Percentiles rank a stretch among this genome's conserved stretches.
These are phyloP conservation scores for Trissolcus basalis DNA, from an alignment of 1,140 invertebrate genomes.

Conservation along the genomic window DNA sequence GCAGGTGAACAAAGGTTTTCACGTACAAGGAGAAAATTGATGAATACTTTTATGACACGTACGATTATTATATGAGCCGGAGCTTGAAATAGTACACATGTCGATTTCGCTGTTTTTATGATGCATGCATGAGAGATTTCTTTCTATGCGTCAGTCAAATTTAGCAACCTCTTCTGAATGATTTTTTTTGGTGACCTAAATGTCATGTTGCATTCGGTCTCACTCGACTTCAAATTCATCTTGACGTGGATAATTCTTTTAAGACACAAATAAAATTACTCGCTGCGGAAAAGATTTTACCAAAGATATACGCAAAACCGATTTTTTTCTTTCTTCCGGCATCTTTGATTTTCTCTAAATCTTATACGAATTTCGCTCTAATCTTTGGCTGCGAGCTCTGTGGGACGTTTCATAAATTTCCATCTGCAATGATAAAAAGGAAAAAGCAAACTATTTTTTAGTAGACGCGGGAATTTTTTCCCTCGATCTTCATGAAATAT, in stretches of 20 bases:
- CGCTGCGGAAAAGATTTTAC: not conserved
- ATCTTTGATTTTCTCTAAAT: too few species aligned
- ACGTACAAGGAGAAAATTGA: too few species aligned
- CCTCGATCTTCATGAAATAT: conserved; percentile 1
- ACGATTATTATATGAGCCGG: too few species aligned
- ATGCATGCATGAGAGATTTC: conserved; percentile 16
- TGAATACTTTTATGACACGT: too few species aligned
- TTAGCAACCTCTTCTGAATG: conserved; percentile 36
- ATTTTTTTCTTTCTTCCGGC: not conserved
- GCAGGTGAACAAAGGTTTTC: too few species aligned
- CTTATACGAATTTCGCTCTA: too few species aligned
- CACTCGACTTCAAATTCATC: conserved; percentile 22
- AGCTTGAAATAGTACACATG: too few species aligned
- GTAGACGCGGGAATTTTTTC: not conserved
- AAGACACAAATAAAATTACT: conserved; percentile 44
- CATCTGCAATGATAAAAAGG: too few species aligned
- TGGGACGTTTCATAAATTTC: too few species aligned
- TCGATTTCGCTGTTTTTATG: conserved; percentile 1
- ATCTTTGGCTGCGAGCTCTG: too few species aligned
- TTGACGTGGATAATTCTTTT: conserved; percentile 36
- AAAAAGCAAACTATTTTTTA: not conserved
- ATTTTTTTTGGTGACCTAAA: conserved; percentile 35
- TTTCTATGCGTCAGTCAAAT: conserved; percentile 38
- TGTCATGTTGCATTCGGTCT: conserved; percentile 28
- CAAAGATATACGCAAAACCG: not conserved